Evolutionary conservation across 1,140 invertebrate species (phyloP).

Genomic region (Chymomyza costata): DNA sequence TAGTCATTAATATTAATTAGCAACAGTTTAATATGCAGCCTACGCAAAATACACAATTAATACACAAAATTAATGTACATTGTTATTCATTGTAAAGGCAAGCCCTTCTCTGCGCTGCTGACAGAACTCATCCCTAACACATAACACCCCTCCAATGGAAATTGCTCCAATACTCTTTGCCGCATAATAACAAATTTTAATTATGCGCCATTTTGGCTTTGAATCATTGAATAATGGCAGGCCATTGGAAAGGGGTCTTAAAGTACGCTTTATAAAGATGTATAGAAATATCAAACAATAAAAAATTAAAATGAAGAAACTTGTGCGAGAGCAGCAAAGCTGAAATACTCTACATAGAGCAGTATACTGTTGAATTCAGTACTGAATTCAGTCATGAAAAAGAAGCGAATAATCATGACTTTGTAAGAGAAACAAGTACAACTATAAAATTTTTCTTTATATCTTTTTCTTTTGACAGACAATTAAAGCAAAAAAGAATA

Average conservation of each 20-base stretch:
- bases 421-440: too few species aligned
- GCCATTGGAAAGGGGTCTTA: too few species aligned
- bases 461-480: too few species aligned
- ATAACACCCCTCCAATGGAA: not conserved
- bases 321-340: too few species aligned
- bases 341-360: too few species aligned
- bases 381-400: too few species aligned
- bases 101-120: too few species aligned
- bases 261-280: not conserved
- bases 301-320: constrained; percentile 16
- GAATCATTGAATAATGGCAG: not conserved
- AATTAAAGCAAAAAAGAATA: too few species aligned
- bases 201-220: constrained; percentile 53
- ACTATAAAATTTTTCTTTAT: too few species aligned
- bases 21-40: constrained; percentile 59
- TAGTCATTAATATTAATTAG: constrained; percentile 53
- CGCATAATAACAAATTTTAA: constrained; percentile 58
- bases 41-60: constrained; percentile 66
- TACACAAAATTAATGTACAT: constrained; percentile 70
- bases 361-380: too few species aligned
- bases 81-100: constrained; percentile 63
- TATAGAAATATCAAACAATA: not conserved
- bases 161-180: constrained; percentile 12
- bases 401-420: too few species aligned
- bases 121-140: not conserved